phyloP scores from a whole-genome alignment of 2,797 vertebrate species.

The Pseudopleuronectes americanus region DNA sequence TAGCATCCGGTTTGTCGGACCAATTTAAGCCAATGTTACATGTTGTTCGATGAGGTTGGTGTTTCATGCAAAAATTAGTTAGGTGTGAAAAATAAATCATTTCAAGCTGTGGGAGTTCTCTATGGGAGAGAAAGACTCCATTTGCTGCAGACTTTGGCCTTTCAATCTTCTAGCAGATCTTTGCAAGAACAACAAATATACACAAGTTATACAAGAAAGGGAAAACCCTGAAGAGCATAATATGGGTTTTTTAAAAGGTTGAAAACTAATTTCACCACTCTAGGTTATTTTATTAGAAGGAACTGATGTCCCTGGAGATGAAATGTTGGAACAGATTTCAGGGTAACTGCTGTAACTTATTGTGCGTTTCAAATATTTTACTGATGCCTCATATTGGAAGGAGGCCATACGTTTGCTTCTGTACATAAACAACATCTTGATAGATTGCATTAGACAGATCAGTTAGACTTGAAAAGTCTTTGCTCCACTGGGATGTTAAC shows the following conservation, averaged over 20 bases:
- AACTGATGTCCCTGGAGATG: constrained; percentile 14
- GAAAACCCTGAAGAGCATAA: not conserved
- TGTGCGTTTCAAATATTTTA: constrained; percentile 2
- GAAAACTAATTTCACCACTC: constrained; percentile 5
- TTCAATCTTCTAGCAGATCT: no score
- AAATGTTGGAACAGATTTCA: constrained; percentile 20
- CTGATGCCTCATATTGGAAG: not conserved
- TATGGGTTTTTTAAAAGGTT: not conserved
- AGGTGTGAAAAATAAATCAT: no score
- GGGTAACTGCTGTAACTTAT: not conserved
- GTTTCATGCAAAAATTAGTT: no score
- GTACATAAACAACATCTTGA: not conserved
- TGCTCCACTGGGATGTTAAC: not conserved
- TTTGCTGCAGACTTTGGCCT: no score
- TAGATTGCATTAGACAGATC: not conserved
- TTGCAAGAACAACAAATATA: no score
- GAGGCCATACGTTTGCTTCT: not conserved
- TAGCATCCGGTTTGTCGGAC: no score
- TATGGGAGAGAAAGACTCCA: no score
- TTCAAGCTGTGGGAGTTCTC: no score
- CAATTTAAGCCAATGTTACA: no score
- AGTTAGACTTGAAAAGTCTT: not conserved
- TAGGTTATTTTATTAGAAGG: not conserved
- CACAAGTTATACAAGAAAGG: not conserved
- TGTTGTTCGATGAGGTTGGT: no score